Percentiles rank a stretch among this genome's conserved stretches.
Conservation (phyloP, 2,113 vertebrate species). For the Corythaeola cristata region DNA sequence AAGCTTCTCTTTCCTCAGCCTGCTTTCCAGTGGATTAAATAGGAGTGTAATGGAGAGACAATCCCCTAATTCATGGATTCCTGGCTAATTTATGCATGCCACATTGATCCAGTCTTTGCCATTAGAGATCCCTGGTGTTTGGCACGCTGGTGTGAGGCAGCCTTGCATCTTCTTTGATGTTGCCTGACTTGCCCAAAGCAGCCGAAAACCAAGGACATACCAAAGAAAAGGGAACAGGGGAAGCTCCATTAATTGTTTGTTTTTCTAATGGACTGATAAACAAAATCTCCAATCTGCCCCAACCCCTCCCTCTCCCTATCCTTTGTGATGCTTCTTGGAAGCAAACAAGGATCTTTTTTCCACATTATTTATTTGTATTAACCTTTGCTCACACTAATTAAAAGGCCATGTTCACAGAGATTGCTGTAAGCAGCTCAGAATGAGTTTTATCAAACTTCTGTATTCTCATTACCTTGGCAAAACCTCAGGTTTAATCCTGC, state of each 20-base stretch:
- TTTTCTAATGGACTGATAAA: constrained; percentile 8
- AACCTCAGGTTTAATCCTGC: constrained; percentile 24
- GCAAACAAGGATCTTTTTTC: neutral
- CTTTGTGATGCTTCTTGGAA: constrained; percentile 21
- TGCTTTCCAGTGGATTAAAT: constrained; percentile 60
- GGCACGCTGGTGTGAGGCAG: constrained; percentile 54
- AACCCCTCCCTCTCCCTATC: neutral
- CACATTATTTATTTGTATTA: constrained; percentile 37
- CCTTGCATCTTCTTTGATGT: constrained; percentile 43
- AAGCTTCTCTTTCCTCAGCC: constrained; percentile 45
- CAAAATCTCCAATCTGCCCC: neutral
- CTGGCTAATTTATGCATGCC: constrained; percentile 70
- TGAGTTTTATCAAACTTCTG: constrained; percentile 10
- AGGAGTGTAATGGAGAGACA: constrained; percentile 57
- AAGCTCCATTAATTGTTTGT: neutral
- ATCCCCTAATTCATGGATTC: constrained; percentile 70
- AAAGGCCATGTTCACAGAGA: constrained; percentile 17
- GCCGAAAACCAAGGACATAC: neutral
- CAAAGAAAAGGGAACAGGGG: neutral
- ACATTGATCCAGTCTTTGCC: constrained; percentile 68
- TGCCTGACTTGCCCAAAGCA: constrained; percentile 17
- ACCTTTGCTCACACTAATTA: constrained; percentile 25
- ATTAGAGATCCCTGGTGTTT: constrained; percentile 61
- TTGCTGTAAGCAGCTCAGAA: constrained; percentile 25
- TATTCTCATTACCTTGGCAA: constrained; percentile 18